These are phyloP conservation scores for Mugil cephalus DNA, from an alignment of 2,113 vertebrate species.

Conservation along the genomic window DNA sequence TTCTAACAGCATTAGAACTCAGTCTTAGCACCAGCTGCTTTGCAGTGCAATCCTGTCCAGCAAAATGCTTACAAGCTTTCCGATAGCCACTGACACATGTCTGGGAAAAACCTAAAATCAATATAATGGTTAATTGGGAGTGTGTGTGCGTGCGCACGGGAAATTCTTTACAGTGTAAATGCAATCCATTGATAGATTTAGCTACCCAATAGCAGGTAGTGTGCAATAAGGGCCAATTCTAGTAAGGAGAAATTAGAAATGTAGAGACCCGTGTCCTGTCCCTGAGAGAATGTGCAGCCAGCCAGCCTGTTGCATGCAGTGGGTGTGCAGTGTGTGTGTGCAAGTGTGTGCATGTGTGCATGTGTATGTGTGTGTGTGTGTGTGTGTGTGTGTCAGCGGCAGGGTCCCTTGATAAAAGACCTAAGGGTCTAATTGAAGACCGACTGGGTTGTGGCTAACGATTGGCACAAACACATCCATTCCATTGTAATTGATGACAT, in stretches of 20 bases:
- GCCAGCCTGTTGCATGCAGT: too few species aligned
- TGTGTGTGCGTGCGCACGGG: constrained; percentile 18
- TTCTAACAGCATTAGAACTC: constrained; percentile 38
- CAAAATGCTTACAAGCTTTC: constrained; percentile 67
- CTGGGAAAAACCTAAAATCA: constrained; percentile 64
- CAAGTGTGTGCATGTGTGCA: neutral
- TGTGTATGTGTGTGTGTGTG: constrained; percentile 14
- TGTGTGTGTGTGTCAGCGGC: constrained; percentile 10
- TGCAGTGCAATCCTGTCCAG: constrained; percentile 52
- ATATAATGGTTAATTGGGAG: constrained; percentile 72
- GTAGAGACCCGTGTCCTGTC: neutral
- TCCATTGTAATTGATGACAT: constrained; percentile 60
- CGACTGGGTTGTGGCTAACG: constrained; percentile 56
- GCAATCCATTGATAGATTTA: constrained; percentile 50
- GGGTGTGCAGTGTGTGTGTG: neutral
- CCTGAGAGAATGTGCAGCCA: too few species aligned
- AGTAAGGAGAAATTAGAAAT: constrained; percentile 38
- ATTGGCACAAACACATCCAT: constrained; percentile 56
- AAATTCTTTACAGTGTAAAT: constrained; percentile 32
- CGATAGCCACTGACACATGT: constrained; percentile 60
- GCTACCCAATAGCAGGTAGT: constrained; percentile 32
- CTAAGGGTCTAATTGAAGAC: constrained; percentile 57
- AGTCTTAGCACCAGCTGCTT: constrained; percentile 41
- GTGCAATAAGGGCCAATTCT: constrained; percentile 22
- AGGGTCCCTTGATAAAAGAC: constrained; percentile 54